Percentiles rank a stretch among this genome's conserved stretches.
phyloP scores from a whole-genome alignment of 1,140 invertebrate genomes.

The Lamellibrachia luymesi region DNA sequence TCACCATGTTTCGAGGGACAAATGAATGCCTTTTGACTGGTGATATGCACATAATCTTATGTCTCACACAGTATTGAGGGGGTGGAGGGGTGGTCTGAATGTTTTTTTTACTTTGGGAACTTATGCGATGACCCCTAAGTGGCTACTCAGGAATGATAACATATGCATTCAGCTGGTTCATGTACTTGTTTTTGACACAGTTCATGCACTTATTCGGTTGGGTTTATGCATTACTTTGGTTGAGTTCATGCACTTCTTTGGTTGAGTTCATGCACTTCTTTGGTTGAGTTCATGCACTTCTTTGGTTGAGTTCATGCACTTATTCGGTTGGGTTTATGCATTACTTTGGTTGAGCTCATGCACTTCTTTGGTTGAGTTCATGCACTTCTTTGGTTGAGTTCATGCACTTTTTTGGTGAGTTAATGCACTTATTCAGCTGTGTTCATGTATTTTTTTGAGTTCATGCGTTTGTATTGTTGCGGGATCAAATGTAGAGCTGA shows the following conservation, averaged over 20 bases:
- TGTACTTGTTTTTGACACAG: too few relatives aligned
- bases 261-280: not conserved
- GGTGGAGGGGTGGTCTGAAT: too few relatives aligned
- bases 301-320: not conserved
- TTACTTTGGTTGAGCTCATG: not conserved
- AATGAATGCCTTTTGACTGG: too few relatives aligned
- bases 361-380: not conserved
- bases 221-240: not conserved
- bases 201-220: not conserved
- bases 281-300: not conserved
- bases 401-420: not conserved
- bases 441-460: not conserved
- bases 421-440: not conserved
- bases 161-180: not conserved
- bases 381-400: not conserved
- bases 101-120: too few relatives aligned
- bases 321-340: not conserved
- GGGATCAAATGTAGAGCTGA: too few relatives aligned
- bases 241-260: not conserved
- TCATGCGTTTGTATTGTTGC: not conserved
- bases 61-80: too few relatives aligned
- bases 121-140: not conserved
- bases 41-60: too few relatives aligned
- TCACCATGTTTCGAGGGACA: too few relatives aligned
- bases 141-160: not conserved